Percentiles rank a stretch among this genome's conserved stretches.
phyloP scores from a whole-genome alignment of 2,888 invertebrate species.

The Autographa gamma region DNA sequence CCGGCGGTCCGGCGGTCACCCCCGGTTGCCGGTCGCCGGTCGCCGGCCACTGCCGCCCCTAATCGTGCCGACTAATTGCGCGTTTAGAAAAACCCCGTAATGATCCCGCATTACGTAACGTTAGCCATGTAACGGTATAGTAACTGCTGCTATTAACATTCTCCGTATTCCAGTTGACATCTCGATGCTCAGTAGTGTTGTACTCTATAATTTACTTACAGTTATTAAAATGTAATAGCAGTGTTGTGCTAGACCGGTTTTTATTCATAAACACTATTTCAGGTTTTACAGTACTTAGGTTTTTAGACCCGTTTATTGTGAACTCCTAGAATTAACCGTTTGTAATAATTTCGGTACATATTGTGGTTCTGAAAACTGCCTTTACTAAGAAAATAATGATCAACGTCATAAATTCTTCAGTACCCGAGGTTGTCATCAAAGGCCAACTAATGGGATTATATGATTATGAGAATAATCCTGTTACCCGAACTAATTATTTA shows the following conservation, averaged over 20 bases:
- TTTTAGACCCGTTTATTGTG: too few relatives aligned
- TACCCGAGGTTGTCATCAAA: neutral
- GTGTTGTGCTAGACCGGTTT: neutral
- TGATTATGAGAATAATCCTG: neutral
- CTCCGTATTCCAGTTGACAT: constrained; percentile 44
- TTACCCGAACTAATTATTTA: neutral
- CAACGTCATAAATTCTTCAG: neutral
- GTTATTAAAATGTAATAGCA: constrained; percentile 26
- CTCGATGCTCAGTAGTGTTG: constrained; percentile 35
- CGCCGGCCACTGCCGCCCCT: constrained; percentile 58
- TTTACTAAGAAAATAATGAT: too few relatives aligned
- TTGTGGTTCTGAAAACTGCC: too few relatives aligned
- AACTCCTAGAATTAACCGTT: too few relatives aligned
- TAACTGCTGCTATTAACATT: constrained; percentile 61
- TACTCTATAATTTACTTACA: constrained; percentile 28
- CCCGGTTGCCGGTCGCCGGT: constrained; percentile 57
- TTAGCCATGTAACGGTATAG: constrained; percentile 52
- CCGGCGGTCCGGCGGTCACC: constrained; percentile 25
- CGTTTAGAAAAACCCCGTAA: constrained; percentile 66
- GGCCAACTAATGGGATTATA: neutral
- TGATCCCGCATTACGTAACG: constrained; percentile 54
- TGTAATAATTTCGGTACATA: too few relatives aligned
- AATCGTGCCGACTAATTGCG: constrained; percentile 66
- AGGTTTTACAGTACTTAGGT: neutral
- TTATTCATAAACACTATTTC: neutral